Base-by-base conservation (phyloP, 2,888 invertebrate genomes). In the Chalcosyrphus nemorum region DNA sequence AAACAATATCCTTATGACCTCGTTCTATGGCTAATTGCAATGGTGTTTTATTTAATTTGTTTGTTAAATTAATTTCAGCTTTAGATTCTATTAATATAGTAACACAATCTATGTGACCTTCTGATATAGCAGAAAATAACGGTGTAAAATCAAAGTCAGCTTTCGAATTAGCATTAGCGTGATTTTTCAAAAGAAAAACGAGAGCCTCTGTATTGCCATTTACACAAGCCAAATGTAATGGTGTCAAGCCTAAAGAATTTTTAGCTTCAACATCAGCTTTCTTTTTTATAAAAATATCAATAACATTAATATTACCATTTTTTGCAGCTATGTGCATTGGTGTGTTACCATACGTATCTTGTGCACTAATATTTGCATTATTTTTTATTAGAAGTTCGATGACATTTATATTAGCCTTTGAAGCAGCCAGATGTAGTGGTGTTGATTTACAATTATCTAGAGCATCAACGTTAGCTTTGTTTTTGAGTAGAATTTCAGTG, bases 81-180 rank as follows among this genome's bases (percentile, higher is more conserved):
- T 76, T 80, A 17, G 78, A 41, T 0, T 61, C 7, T 29, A 87
- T 15, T 35, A 86, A 71, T 15, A 63, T 1, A 7, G 75, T 43
- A 5, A 78, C 47, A 32, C 47, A 19, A n/a, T 75, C 54, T 29
- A 6, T 1, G 17, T 66, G 7, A 17, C 80, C 77, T 13, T 65
- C 50, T 35, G 6, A 1, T 11, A 52, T 56, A 52, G 87, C 87
- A 13, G 54, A 7, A 72, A 76, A 47, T 59, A 87, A 43, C n/a
- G 81, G 66, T 38, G 82, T 78, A 27, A 24, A 2, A 54, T 38
- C 38, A 11, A 80, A 11, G 11, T 57, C 15, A 63, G 17, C 54
- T 57, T n/a, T 56, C n/a, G 41, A 71, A 54, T 87, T 57, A 35
- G 87, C 52, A 54, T 86, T 54, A 24, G 84, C 70, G 32, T 78